These are phyloP conservation scores for Turdus rufiventris DNA, from an alignment of 2,113 vertebrate genomes.

Conservation along the genomic window DNA sequence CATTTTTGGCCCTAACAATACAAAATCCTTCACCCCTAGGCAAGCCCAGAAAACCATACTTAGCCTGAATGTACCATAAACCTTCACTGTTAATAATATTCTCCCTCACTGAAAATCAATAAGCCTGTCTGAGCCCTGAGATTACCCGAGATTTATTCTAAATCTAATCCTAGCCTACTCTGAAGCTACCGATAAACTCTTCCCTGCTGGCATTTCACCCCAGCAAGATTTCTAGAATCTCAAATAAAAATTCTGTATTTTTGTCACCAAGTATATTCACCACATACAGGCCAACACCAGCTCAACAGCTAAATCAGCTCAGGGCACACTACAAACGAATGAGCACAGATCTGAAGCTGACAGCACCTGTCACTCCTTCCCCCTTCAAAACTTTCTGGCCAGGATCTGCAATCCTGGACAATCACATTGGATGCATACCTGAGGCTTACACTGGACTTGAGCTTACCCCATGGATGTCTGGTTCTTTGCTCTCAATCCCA, in stretches of 20 bases:
- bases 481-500: neutral
- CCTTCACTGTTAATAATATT: neutral
- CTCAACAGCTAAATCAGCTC: neutral
- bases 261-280: neutral
- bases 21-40: neutral
- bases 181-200: neutral
- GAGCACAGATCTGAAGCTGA: neutral
- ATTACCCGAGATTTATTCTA: conserved; percentile 39
- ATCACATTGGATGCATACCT: too few species aligned
- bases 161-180: neutral
- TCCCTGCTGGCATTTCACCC: neutral
- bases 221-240: neutral
- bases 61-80: neutral
- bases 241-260: neutral
- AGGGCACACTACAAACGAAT: neutral
- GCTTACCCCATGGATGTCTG: neutral
- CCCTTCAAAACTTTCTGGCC: neutral
- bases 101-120: neutral
- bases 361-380: neutral
- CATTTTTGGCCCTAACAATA: neutral
- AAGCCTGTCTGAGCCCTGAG: conserved; percentile 12
- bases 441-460: neutral
- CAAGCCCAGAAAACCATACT: neutral
- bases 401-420: neutral
- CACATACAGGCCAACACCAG: neutral